These are phyloP conservation scores for Lichenostomus cassidix DNA, from an alignment of 2,113 vertebrate genomes.

Conservation along the genomic window DNA sequence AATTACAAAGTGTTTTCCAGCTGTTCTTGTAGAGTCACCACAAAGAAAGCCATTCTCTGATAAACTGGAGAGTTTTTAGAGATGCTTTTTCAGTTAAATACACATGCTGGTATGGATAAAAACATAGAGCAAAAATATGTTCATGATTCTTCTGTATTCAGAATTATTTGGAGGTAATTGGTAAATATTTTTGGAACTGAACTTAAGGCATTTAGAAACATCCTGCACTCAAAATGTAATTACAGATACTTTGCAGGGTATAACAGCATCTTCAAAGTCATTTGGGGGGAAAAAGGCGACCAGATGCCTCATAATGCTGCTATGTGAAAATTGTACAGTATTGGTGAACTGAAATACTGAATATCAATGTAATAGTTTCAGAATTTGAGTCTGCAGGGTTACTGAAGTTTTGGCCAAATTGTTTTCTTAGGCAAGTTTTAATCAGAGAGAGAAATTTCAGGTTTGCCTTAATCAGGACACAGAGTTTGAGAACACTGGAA, in stretches of 20 bases:
- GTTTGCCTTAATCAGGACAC: neutral
- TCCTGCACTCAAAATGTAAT: neutral
- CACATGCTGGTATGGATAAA: neutral
- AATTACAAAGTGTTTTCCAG: neutral
- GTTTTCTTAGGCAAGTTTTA: neutral
- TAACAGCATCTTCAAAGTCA: neutral
- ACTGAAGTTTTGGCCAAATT: neutral
- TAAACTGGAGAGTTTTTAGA: neutral
- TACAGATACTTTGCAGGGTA: neutral
- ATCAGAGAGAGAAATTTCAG: neutral
- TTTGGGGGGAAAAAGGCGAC: neutral
- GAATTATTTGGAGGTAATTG: neutral
- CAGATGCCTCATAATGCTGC: neutral
- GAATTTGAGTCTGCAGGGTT: neutral
- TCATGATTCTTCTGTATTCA: neutral
- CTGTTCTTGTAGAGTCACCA: neutral
- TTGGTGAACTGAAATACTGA: neutral
- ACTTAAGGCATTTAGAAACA: neutral
- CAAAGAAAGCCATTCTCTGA: neutral
- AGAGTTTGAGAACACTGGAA: neutral
- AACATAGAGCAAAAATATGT: neutral
- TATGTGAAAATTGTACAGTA: neutral
- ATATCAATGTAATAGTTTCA: neutral
- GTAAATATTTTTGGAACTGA: constrained; percentile 4
- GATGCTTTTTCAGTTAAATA: neutral